phyloP scores from a whole-genome alignment of 2,113 vertebrate species.

The Harpagus bidentatus region DNA sequence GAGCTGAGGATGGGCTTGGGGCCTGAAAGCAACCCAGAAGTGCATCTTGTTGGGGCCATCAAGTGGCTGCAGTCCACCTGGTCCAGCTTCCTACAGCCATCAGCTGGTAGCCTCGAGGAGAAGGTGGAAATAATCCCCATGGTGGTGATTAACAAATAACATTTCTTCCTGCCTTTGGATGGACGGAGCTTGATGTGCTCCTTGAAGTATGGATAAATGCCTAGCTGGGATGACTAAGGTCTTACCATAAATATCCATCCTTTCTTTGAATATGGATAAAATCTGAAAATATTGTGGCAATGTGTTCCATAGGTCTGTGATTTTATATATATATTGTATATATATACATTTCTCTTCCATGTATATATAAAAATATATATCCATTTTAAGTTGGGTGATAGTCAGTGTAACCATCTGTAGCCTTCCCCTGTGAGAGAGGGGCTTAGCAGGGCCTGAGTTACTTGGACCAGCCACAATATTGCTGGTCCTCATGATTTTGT shows the following conservation, averaged over 20 bases:
- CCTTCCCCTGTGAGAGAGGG: not conserved
- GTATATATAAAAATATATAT: not conserved
- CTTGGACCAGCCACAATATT: not conserved
- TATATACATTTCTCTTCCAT: not conserved
- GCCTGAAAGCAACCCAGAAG: not conserved
- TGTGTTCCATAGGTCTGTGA: not conserved
- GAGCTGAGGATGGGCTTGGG: not conserved
- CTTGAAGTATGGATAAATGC: not conserved
- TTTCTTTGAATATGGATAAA: not conserved
- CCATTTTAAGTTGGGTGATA: not conserved
- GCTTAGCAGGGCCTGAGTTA: not conserved
- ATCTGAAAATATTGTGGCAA: not conserved
- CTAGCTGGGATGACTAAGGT: not conserved
- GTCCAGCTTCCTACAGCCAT: not conserved
- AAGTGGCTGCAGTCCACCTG: not conserved
- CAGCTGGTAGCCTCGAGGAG: not conserved
- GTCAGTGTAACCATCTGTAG: not conserved
- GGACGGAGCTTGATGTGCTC: not conserved
- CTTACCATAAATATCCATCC: not conserved
- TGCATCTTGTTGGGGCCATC: accelerated
- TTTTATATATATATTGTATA: not conserved
- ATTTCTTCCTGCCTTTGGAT: not conserved
- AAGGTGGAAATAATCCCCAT: not conserved
- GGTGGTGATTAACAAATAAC: not conserved
- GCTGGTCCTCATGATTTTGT: not conserved